Conservation (phyloP, 2,113 vertebrate genomes). For the Ceyx melanurus region DNA sequence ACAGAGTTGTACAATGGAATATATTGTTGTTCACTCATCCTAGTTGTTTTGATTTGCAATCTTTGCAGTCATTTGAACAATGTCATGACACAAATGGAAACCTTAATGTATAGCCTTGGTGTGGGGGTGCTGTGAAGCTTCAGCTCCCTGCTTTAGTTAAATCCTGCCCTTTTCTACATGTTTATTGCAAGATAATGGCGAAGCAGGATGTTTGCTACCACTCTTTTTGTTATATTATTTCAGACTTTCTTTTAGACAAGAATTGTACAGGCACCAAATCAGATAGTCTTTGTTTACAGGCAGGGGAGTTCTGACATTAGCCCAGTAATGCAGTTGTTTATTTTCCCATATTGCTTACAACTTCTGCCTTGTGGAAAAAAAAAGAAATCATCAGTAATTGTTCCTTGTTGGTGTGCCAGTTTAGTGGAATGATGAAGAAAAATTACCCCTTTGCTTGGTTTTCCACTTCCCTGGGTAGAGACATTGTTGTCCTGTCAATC, state of each 20-base stretch:
- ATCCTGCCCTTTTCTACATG: background rate
- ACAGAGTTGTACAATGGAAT: background rate
- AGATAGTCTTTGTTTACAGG: background rate
- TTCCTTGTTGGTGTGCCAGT: background rate
- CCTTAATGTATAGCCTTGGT: background rate
- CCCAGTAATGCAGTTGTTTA: background rate
- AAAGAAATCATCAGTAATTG: background rate
- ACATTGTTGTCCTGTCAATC: slow-evolving; percentile 47
- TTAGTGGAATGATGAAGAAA: slow-evolving; percentile 38
- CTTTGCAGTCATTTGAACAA: background rate
- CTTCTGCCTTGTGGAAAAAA: background rate
- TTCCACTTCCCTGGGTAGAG: slow-evolving; percentile 39
- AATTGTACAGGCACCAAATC: background rate
- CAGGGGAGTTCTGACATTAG: background rate
- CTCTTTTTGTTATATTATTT: background rate
- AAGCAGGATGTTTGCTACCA: background rate
- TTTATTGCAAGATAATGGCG: background rate
- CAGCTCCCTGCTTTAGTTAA: background rate
- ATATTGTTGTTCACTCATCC: background rate
- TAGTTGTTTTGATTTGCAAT: background rate
- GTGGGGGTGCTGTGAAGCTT: background rate
- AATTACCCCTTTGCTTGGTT: slow-evolving; percentile 35
- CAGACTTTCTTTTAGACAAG: background rate
- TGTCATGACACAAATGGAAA: background rate
- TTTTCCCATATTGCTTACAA: background rate